Evolutionary conservation across 2,888 invertebrate species (phyloP).

Genomic region (Agrochola lota): DNA sequence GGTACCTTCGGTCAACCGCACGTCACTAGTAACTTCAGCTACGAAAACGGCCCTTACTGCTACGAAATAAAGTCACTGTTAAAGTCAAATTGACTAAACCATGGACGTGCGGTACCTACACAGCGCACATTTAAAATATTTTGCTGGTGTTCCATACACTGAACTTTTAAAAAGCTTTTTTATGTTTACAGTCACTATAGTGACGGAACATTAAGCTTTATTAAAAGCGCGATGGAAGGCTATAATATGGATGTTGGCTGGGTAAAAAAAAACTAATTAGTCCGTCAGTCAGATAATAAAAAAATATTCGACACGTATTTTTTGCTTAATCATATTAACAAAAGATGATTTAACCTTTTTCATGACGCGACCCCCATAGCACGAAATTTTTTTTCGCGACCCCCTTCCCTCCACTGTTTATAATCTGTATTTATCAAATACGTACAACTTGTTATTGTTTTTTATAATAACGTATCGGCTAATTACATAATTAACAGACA

Average conservation of each 20-base stretch:
- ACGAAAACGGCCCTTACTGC: neutral
- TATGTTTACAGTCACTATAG: slow-evolving; percentile 19
- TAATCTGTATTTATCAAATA: too few relatives aligned
- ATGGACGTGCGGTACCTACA: neutral
- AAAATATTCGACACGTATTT: too few relatives aligned
- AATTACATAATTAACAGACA: too few relatives aligned
- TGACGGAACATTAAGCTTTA: slow-evolving; percentile 20
- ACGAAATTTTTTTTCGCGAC: too few relatives aligned
- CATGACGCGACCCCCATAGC: too few relatives aligned
- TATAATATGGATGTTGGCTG: neutral
- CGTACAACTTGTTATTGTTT: too few relatives aligned
- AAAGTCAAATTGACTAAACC: neutral
- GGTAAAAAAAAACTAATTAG: too few relatives aligned
- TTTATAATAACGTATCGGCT: too few relatives aligned
- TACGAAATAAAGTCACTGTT: neutral
- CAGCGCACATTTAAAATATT: slow-evolving; percentile 4
- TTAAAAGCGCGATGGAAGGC: slow-evolving; percentile 21
- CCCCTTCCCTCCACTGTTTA: too few relatives aligned
- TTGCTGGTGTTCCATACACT: neutral
- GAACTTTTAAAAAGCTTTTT: slow-evolving; percentile 33
- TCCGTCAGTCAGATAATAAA: too few relatives aligned
- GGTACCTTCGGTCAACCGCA: neutral
- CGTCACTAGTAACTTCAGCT: neutral
- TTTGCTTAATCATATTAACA: too few relatives aligned
- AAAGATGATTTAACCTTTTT: too few relatives aligned